phyloP scores from a whole-genome alignment of 2,113 vertebrate species.

The Passer montanus region DNA sequence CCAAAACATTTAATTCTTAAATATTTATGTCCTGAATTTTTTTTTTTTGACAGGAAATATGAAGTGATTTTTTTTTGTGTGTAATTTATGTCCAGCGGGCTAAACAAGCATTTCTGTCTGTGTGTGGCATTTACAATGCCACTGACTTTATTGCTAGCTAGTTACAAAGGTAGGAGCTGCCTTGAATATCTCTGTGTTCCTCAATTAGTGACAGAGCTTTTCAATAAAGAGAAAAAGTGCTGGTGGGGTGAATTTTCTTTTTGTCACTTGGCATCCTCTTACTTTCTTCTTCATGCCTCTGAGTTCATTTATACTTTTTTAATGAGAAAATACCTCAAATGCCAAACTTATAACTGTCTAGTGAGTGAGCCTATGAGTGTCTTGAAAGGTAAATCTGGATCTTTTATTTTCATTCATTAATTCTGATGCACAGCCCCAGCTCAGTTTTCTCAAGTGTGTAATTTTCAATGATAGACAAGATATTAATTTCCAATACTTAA shows the following conservation, averaged over 20 bases:
- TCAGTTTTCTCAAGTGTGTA: background rate
- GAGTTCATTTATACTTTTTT: background rate
- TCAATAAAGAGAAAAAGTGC: background rate
- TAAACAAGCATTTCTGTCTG: background rate
- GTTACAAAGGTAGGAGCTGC: background rate
- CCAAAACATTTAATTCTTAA: background rate
- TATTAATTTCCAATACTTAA: background rate
- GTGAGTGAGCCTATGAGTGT: background rate
- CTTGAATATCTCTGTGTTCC: background rate
- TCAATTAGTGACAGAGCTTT: background rate
- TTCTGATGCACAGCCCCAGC: background rate
- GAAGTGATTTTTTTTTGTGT: background rate
- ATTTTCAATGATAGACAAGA: background rate
- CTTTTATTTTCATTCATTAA: background rate
- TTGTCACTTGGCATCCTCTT: background rate
- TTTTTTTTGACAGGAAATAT: background rate
- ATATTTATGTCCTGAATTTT: background rate
- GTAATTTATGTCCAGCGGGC: background rate
- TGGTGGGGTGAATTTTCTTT: background rate
- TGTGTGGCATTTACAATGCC: background rate
- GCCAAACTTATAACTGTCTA: no score
- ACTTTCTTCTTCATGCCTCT: background rate
- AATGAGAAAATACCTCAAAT: background rate
- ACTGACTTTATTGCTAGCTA: background rate
- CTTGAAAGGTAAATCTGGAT: background rate